Percentiles rank a stretch among this genome's conserved stretches.
Conservation (phyloP, 2,113 vertebrate genomes). For the Saccopteryx bilineata region DNA sequence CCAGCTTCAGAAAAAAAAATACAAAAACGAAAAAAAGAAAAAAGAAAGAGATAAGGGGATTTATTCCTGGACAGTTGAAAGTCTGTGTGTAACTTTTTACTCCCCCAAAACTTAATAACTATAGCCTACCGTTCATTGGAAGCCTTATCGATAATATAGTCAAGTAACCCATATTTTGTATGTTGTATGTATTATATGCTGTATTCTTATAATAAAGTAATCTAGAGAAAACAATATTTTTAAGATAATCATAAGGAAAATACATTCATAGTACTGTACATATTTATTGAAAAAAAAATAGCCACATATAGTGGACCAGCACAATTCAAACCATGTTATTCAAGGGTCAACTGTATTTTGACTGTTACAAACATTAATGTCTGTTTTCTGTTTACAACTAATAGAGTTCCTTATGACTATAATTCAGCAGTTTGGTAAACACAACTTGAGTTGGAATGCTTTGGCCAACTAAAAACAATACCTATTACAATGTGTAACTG, state of each 20-base stretch:
- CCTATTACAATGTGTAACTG: neutral
- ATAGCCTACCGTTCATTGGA: neutral
- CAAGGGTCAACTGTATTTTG: neutral
- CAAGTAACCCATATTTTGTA: neutral
- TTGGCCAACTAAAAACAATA: neutral
- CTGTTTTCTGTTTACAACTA: neutral
- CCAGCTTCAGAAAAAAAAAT: too few relatives aligned
- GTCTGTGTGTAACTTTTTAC: neutral
- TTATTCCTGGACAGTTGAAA: neutral
- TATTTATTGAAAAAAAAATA: neutral
- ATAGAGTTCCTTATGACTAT: slow-evolving; percentile 12
- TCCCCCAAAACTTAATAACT: too few relatives aligned
- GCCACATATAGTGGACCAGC: neutral
- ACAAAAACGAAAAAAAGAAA: too few relatives aligned
- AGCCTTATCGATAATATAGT: neutral
- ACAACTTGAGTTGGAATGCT: neutral
- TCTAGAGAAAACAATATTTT: neutral
- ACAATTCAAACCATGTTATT: neutral
- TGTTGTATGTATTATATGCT: neutral
- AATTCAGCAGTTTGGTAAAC: neutral
- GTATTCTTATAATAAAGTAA: neutral
- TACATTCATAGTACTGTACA: neutral
- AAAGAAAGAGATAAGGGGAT: neutral
- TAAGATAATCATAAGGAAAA: neutral
- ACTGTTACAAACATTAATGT: neutral